Evolutionary conservation across 2,113 vertebrate species (phyloP), one percentile per base, ranked within the genome.

Genomic region (Ceuthmochares aereus): DNA sequence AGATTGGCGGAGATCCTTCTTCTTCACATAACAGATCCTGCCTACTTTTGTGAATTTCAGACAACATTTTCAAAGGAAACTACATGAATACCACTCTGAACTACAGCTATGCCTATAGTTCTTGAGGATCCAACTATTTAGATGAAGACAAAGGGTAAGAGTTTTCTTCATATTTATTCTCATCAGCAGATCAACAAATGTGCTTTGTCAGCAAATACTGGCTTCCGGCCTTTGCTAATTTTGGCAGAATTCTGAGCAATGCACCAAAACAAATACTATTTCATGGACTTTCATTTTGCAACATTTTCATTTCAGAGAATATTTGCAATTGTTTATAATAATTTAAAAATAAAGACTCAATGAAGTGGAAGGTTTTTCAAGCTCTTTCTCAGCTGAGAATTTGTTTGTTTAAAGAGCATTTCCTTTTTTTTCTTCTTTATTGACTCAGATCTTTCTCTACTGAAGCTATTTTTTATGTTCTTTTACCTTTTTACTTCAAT

Each of bases 1-100:
- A 73, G 43, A 94, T 96, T 92, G 95, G 77, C 47, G 68, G 29
- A 43, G 37, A 81, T 87, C 86, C 52, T 73, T 60, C 45, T 78
- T 47, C 47, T 73, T 75, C 40, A 54, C 10, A 81, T 32, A 74
- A 84, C 47, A 91, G 59, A 58, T 13, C n/a, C 26, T 36, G n/a
- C 10, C 82, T 36, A n/a, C 47, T 43, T 47, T 12, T 40, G 63
- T n/a, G 21, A 23, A 63, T 54, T 80, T 88, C 59, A 56, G 60
- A 62, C 36, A 59, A 68, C 64, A 84, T 32, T 77, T 86, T 63
- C 59, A 47, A 83, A 90, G 79, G 60, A 85, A 91, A 66, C 23
- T 43, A 70, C 16, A 6, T 4, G 32, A 36, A 14, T 34, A 67
- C 47, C 66, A 49, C 32, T 59, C 45, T 67, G 60, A 92, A 70